These are phyloP conservation scores for Oikopleura albicans DNA, from an alignment of 23 tunicate species.

Conservation along the genomic window DNA sequence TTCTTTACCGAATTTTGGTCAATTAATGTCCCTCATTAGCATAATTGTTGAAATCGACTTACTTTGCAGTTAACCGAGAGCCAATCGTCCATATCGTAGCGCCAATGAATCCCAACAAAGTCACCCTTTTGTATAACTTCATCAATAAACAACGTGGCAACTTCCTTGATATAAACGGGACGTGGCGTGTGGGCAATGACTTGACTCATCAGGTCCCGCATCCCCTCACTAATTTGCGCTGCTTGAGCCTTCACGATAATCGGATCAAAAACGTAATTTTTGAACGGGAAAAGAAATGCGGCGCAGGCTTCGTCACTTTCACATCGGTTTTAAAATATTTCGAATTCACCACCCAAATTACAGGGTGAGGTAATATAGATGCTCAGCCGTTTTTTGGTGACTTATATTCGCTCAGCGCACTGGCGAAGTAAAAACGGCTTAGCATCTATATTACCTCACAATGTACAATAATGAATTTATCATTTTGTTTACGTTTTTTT, in stretches of 20 bases:
- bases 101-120: slow-evolving; percentile 9
- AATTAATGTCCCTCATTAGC: too few relatives aligned
- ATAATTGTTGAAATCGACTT: too few relatives aligned
- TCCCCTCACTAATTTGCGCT: not conserved
- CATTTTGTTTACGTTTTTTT: too few relatives aligned
- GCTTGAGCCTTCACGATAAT: not conserved
- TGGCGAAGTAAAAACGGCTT: too few relatives aligned
- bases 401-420: too few relatives aligned
- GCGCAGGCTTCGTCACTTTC: slow-evolving; percentile 9
- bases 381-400: too few relatives aligned
- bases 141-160: slow-evolving; percentile 8
- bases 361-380: too few relatives aligned
- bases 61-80: not conserved
- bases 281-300: not conserved
- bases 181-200: not conserved
- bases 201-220: not conserved
- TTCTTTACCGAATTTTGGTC: too few relatives aligned
- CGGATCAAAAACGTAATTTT: not conserved
- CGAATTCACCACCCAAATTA: too few relatives aligned
- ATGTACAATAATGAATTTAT: too few relatives aligned
- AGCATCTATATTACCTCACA: too few relatives aligned
- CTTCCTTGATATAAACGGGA: not conserved
- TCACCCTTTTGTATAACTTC: slow-evolving; percentile 2
- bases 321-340: too few relatives aligned
- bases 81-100: slow-evolving; percentile 10